A percentile compares a stretch with the other conserved stretches of the same genome.
These are phyloP conservation scores for Diorhabda sublineata DNA, from an alignment of 1,140 invertebrate species.

Conservation along the genomic window DNA sequence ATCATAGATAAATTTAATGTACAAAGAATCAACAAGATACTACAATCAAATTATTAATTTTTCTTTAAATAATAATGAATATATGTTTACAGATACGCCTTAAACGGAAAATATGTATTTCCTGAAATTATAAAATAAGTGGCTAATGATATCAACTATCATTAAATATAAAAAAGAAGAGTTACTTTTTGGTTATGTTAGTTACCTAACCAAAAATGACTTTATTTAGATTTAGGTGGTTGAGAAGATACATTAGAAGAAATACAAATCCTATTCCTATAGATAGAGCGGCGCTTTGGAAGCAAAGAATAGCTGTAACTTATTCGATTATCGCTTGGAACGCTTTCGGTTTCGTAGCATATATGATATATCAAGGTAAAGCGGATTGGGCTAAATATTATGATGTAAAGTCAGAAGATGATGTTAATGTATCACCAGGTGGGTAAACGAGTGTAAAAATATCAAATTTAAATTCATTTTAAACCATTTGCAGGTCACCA, in stretches of 20 bases:
- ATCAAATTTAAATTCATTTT: too few species aligned
- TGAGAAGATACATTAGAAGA: conserved; percentile 53
- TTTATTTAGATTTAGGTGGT: conserved; percentile 44
- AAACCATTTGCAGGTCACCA: conserved; percentile 43
- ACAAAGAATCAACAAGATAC: too few species aligned
- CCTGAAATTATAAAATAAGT: not conserved
- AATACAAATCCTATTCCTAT: conserved; percentile 58
- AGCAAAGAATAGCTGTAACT: conserved; percentile 54
- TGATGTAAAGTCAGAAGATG: conserved; percentile 58
- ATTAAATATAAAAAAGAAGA: not conserved
- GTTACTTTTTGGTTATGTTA: not conserved
- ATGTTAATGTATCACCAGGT: conserved; percentile 53
- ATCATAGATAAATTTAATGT: too few species aligned
- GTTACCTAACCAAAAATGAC: conserved; percentile 25
- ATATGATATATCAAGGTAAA: conserved; percentile 55
- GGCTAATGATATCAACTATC: conserved; percentile 9
- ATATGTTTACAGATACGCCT: too few species aligned
- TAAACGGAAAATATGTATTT: not conserved
- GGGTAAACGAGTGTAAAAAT: conserved; percentile 1
- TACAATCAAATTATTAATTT: too few species aligned
- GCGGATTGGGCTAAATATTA: conserved; percentile 60
- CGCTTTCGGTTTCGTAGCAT: conserved; percentile 58
- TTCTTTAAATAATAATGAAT: too few species aligned
- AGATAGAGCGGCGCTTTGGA: conserved; percentile 55
- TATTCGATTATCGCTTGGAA: conserved; percentile 62